Evolutionary conservation across 2,113 vertebrate genomes (phyloP), one percentile per base, ranked within the genome.

Genomic region (Cynoglossus semilaevis): DNA sequence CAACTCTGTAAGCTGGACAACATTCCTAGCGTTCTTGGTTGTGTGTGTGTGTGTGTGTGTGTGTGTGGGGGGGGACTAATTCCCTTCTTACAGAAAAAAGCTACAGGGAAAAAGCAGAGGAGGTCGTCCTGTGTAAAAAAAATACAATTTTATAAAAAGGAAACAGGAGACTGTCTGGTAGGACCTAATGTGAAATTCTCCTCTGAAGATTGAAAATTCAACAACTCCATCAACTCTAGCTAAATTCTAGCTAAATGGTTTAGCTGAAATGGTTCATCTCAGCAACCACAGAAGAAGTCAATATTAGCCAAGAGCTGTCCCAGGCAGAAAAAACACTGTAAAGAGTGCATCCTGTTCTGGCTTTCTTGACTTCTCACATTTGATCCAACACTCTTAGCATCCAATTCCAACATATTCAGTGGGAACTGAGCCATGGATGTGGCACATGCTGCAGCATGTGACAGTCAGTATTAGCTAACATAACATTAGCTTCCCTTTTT

Each of bases 1-100:
- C 53, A 29, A 38, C 77, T 77, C 51, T 45, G 52, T 41, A 54
- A 71, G 54, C 56, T 56, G 54, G 43, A 43, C 35, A 43, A 70
- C 69, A 67, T 77, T 83, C 74, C 58, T 67, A 68, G 53, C 67
- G 84, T 57, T 84, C 80, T 86, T 84, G 87, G 82, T 80, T 78
- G 22, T 29, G 22, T n/a, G n/a, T n/a, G n/a, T n/a, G n/a, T n/a
- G n/a, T n/a, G n/a, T n/a, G n/a, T n/a, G n/a, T n/a, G n/a, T n/a
- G n/a, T n/a, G n/a, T n/a, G n/a, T n/a, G 22, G 22, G 22, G 22
- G 22, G 22, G 22, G 22, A 4, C 22, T 29, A n/a, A n/a, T 13
- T 58, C 22, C 9, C 15, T 63, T 56, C 63, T 46, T 58, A 67
- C 17, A 36, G 22, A 76, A 43, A n/a, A 81, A 55, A 82, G 14